Evolutionary conservation across 2,113 vertebrate species (phyloP).

Genomic region (Ginglymostoma cirratum): DNA sequence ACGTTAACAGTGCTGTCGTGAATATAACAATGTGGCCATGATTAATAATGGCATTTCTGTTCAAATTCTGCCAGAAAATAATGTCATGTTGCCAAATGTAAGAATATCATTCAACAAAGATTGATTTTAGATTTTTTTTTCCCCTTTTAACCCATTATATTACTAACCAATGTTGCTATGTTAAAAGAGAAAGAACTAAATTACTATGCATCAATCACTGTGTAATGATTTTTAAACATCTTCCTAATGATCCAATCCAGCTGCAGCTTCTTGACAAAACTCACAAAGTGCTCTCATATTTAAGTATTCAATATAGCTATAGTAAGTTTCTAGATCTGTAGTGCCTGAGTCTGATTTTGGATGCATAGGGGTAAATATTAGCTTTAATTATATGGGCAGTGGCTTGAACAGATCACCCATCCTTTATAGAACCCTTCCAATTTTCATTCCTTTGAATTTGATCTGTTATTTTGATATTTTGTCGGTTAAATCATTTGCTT

Average conservation of each 20-base stretch:
- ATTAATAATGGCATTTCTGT: not conserved
- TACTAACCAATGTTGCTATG: not conserved
- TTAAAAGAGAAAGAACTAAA: not conserved
- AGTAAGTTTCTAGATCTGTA: not conserved
- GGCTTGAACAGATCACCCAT: not conserved
- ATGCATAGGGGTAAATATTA: not conserved
- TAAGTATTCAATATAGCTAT: not conserved
- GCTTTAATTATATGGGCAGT: not conserved
- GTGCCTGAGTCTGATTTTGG: not conserved
- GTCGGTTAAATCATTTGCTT: not conserved
- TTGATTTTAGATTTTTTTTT: not conserved
- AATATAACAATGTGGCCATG: constrained; percentile 41
- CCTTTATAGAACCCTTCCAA: not conserved
- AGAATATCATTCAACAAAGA: not conserved
- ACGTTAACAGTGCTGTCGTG: constrained; percentile 71
- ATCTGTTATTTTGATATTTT: not conserved
- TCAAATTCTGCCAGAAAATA: constrained; percentile 11
- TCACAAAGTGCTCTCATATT: constrained; percentile 35
- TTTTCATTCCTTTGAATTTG: not conserved
- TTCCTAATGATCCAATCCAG: not conserved
- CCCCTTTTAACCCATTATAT: not conserved
- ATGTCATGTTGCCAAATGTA: constrained; percentile 8
- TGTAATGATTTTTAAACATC: not conserved
- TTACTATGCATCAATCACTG: constrained; percentile 22
- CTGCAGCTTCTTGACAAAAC: constrained; percentile 18